Evolutionary conservation across 2,888 invertebrate species (phyloP).

Genomic region (Pseudoips prasinana): DNA sequence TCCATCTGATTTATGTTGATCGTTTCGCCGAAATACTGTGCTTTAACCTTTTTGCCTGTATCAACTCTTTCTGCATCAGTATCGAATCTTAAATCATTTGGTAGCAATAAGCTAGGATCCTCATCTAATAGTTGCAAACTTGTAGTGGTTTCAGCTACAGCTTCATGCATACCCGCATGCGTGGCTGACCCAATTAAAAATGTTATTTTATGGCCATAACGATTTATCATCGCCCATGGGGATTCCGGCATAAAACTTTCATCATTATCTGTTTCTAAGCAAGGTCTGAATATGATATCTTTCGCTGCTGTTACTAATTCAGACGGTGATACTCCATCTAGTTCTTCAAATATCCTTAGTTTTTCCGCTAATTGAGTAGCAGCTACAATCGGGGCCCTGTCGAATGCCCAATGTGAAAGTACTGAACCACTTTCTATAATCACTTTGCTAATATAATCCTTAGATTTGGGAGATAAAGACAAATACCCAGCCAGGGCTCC

Average conservation of each 20-base stretch:
- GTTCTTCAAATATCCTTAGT: conserved; percentile 37
- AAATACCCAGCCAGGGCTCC: conserved; percentile 60
- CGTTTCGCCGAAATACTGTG: conserved; percentile 49
- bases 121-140: conserved; percentile 43
- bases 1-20: conserved; percentile 36
- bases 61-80: conserved; percentile 26
- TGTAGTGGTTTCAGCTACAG: conserved; percentile 36
- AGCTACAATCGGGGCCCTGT: conserved; percentile 48
- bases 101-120: conserved; percentile 42
- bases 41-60: conserved; percentile 39
- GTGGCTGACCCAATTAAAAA: conserved; percentile 60
- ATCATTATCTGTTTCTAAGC: conserved; percentile 41
- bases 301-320: conserved; percentile 37
- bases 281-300: conserved; percentile 47
- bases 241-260: conserved; percentile 46
- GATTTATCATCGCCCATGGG: conserved; percentile 50
- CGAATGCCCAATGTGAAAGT: conserved; percentile 59
- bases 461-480: conserved; percentile 49
- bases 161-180: conserved; percentile 54
- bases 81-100: conserved; percentile 52
- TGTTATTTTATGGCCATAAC: conserved; percentile 32
- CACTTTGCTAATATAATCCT: conserved; percentile 49
- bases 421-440: conserved; percentile 65
- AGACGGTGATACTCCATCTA: conserved; percentile 29
- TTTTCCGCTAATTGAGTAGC: conserved; percentile 51